These are phyloP conservation scores for Prietella phreatophila DNA, from an alignment of 2,113 vertebrate genomes.

Conservation along the genomic window DNA sequence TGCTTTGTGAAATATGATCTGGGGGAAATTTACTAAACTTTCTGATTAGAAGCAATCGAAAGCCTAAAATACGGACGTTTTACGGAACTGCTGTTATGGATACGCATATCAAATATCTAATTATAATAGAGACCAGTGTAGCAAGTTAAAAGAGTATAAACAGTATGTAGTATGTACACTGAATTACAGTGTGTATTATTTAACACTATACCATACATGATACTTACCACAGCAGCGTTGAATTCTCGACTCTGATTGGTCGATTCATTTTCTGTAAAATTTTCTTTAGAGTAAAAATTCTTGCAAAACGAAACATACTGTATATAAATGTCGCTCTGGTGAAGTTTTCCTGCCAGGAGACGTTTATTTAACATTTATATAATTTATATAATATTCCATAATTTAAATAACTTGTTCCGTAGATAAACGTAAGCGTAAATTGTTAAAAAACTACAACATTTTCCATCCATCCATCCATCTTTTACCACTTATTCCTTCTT, in stretches of 20 bases:
- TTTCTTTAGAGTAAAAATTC: too few species aligned
- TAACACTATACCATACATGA: background rate
- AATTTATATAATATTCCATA: too few species aligned
- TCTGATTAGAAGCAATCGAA: background rate
- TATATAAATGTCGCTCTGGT: background rate
- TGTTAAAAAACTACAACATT: too few species aligned
- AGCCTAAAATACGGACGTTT: background rate
- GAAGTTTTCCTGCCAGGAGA: background rate
- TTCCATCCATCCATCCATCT: too few species aligned
- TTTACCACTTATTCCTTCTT: too few species aligned
- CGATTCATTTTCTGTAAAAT: too few species aligned
- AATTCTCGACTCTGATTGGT: background rate
- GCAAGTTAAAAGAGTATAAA: background rate
- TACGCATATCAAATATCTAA: background rate
- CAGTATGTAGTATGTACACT: background rate
- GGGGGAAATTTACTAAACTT: background rate
- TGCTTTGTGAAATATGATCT: background rate
- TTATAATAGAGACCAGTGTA: background rate
- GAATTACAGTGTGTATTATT: background rate
- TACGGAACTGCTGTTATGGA: background rate
- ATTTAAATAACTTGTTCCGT: too few species aligned
- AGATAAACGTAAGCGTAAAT: too few species aligned
- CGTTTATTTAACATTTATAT: background rate
- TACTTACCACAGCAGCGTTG: background rate
- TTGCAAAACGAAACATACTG: background rate